Conservation (phyloP, 2,113 vertebrate species). For the Semicossyphus pulcher region DNA sequence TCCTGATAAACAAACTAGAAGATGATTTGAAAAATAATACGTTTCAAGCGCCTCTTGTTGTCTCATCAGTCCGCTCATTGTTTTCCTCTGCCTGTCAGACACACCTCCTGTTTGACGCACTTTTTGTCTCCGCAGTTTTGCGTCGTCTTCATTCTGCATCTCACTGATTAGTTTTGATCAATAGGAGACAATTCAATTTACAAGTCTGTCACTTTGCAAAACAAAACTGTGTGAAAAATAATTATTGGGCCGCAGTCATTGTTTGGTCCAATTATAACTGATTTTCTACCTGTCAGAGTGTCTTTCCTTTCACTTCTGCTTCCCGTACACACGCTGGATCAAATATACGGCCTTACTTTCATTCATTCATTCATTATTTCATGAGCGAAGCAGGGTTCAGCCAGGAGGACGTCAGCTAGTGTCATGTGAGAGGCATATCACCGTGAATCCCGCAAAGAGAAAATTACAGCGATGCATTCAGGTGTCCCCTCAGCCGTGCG, state of each 20-base stretch:
- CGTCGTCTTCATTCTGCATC: slow-evolving; percentile 31
- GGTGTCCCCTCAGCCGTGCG: slow-evolving; percentile 73
- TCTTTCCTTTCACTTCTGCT: not conserved
- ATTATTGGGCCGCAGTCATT: slow-evolving; percentile 36
- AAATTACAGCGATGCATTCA: slow-evolving; percentile 78
- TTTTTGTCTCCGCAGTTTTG: slow-evolving; percentile 37
- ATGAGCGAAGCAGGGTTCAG: slow-evolving; percentile 34
- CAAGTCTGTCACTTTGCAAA: slow-evolving; percentile 58
- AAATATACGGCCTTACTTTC: not conserved
- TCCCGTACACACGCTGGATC: not conserved
- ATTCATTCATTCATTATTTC: slow-evolving; percentile 61
- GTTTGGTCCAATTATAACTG: slow-evolving; percentile 56
- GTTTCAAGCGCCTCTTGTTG: slow-evolving; percentile 10
- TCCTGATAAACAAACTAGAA: not conserved
- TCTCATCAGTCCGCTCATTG: slow-evolving; percentile 43
- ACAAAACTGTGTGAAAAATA: slow-evolving; percentile 40
- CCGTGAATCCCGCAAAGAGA: slow-evolving; percentile 57
- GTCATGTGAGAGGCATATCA: slow-evolving; percentile 65
- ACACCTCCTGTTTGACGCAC: slow-evolving; percentile 29
- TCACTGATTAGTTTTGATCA: slow-evolving; percentile 63
- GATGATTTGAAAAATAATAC: slow-evolving; percentile 19
- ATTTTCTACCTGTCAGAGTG: slow-evolving; percentile 25
- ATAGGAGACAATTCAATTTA: slow-evolving; percentile 65
- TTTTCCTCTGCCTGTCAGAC: slow-evolving; percentile 37
- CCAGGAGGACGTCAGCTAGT: slow-evolving; percentile 48